Evolutionary conservation across 2,888 invertebrate species (phyloP).

Genomic region (Cinara cedri): DNA sequence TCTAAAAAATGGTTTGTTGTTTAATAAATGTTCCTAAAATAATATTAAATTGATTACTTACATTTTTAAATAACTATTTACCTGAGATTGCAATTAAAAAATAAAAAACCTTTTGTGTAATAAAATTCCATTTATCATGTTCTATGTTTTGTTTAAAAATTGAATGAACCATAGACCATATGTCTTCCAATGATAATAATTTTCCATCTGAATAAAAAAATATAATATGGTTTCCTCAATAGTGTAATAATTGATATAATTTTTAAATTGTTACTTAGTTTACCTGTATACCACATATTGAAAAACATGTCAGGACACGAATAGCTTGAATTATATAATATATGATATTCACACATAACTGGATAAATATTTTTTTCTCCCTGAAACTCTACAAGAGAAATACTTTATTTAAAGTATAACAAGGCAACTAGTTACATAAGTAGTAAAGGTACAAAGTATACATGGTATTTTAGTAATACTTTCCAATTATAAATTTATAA

Average conservation of each 20-base stretch:
- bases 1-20: slow-evolving; percentile 59
- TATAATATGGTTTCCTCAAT: background rate
- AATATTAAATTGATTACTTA: background rate
- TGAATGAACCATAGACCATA: slow-evolving; percentile 55
- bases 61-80: no score
- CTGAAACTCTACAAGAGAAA: slow-evolving; percentile 4
- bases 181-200: slow-evolving; percentile 58
- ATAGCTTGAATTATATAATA: slow-evolving; percentile 61
- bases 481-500: no score
- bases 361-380: background rate
- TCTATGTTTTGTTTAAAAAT: slow-evolving; percentile 64
- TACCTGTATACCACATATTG: slow-evolving; percentile 66
- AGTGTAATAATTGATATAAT: no score
- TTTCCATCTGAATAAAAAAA: slow-evolving; percentile 57
- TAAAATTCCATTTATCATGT: slow-evolving; percentile 68
- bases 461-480: no score
- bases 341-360: slow-evolving; percentile 62
- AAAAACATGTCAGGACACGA: slow-evolving; percentile 64
- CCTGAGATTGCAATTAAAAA: background rate
- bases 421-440: no score
- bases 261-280: background rate
- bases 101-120: slow-evolving; percentile 58
- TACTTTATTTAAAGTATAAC: background rate
- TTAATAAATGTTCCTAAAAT: slow-evolving; percentile 59
- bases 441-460: no score